Conservation (phyloP, 1,140 invertebrate genomes). For the Lysiphlebus fabarum region DNA sequence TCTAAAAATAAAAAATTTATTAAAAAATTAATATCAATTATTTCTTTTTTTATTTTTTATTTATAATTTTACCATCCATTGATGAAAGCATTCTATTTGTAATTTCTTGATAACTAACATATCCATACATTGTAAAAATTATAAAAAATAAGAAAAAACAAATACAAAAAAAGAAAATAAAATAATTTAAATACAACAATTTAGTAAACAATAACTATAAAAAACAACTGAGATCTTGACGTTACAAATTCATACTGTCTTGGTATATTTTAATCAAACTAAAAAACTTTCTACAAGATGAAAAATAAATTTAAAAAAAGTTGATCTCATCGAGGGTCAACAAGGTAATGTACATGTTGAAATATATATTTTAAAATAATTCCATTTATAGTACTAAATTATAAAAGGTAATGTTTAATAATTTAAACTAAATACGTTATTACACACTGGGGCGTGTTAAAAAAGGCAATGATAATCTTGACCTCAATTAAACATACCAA, state of each 20-base stretch:
- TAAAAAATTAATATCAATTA: too few species aligned
- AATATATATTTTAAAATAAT: too few species aligned
- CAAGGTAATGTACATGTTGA: constrained; percentile 3
- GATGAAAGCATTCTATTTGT: constrained; percentile 58
- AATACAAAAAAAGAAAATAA: constrained; percentile 13
- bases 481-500: constrained; percentile 40
- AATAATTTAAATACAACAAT: background rate
- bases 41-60: too few species aligned
- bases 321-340: constrained; percentile 7
- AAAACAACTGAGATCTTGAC: background rate
- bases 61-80: constrained; percentile 58
- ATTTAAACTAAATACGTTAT: constrained; percentile 18
- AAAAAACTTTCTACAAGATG: background rate
- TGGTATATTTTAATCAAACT: background rate
- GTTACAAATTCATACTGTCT: background rate
- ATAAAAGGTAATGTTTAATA: constrained; percentile 46
- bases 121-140: constrained; percentile 52
- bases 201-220: too few species aligned
- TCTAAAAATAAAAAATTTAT: constrained; percentile 62
- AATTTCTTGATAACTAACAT: constrained; percentile 51
- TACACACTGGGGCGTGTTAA: constrained; percentile 33
- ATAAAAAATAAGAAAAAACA: constrained; percentile 18
- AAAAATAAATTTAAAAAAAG: constrained; percentile 17
- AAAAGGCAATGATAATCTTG: constrained; percentile 52
- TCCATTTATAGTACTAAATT: constrained; percentile 31